These are phyloP conservation scores for Antedon mediterranea DNA, from an alignment of 53 echinoderm and acorn worm genomes.

Conservation along the genomic window DNA sequence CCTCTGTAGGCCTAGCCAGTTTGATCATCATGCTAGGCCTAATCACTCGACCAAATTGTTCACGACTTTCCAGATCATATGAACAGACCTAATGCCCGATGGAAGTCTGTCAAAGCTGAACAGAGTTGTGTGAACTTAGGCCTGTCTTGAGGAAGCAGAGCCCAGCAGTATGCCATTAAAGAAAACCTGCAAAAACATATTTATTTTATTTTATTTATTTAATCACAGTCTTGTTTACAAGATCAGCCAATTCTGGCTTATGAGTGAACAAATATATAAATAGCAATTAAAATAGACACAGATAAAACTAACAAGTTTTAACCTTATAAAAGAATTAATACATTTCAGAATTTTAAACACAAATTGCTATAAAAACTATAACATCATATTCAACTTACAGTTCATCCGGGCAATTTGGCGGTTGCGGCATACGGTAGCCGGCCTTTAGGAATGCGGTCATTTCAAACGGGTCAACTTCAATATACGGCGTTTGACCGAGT, in stretches of 20 bases:
- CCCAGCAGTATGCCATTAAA: slow-evolving; percentile 98
- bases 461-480: slow-evolving; percentile 93
- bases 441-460: slow-evolving; percentile 83
- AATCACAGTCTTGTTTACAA: too few relatives aligned
- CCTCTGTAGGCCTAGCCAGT: too few relatives aligned
- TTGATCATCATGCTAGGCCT: too few relatives aligned
- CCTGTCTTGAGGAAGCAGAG: slow-evolving; percentile 76
- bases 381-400: slow-evolving; percentile 63
- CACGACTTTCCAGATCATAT: slow-evolving; percentile 18
- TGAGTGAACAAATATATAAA: too few relatives aligned
- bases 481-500: slow-evolving; percentile 88
- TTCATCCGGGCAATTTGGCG: slow-evolving; percentile 95
- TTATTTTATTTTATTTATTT: too few relatives aligned
- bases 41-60: background rate
- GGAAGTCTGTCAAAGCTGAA: slow-evolving; percentile 85
- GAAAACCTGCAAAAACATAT: slow-evolving; percentile 61
- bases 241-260: too few relatives aligned
- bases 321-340: too few relatives aligned
- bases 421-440: slow-evolving; percentile 92
- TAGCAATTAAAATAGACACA: too few relatives aligned
- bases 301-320: too few relatives aligned
- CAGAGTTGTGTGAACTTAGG: slow-evolving; percentile 96
- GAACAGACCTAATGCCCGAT: slow-evolving; percentile 82
- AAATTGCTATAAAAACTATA: too few relatives aligned
- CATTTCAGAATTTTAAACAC: too few relatives aligned